Conservation (phyloP, 2,113 vertebrate genomes). For the Proteles cristata region DNA sequence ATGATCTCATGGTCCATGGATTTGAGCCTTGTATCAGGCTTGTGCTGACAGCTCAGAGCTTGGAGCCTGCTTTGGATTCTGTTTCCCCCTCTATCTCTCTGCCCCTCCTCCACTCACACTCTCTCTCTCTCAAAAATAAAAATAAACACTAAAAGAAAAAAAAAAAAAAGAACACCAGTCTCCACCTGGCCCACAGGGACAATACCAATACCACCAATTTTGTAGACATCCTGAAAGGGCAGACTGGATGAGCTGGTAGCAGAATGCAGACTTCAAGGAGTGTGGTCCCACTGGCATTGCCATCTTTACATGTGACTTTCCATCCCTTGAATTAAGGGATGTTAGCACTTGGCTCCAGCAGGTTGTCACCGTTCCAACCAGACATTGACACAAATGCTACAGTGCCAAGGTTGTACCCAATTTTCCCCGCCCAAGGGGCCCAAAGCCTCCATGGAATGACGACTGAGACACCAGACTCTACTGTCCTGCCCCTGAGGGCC, state of each 20-base stretch:
- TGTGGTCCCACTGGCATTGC: background rate
- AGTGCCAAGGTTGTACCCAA: background rate
- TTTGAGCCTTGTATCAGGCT: no score
- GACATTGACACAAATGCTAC: background rate
- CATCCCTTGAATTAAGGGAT: background rate
- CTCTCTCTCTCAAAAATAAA: no score
- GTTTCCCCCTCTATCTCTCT: no score
- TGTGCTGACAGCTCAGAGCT: no score
- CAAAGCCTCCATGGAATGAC: no score
- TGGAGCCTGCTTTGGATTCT: no score
- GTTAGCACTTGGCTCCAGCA: background rate
- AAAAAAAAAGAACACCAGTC: background rate
- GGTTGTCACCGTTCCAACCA: background rate
- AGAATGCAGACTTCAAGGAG: background rate
- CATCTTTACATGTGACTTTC: background rate
- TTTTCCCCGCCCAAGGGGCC: no score
- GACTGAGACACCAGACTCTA: no score
- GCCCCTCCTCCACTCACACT: no score
- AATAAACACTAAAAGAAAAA: no score
- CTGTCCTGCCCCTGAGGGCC: no score
- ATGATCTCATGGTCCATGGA: no score
- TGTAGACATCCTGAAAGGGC: background rate
- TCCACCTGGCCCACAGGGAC: background rate
- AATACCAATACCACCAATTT: background rate
- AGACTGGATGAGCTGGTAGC: background rate